Percentiles rank a stretch among this genome's conserved stretches.
Conservation (phyloP, 2,888 invertebrate species). For the Nemapogon koenigi region DNA sequence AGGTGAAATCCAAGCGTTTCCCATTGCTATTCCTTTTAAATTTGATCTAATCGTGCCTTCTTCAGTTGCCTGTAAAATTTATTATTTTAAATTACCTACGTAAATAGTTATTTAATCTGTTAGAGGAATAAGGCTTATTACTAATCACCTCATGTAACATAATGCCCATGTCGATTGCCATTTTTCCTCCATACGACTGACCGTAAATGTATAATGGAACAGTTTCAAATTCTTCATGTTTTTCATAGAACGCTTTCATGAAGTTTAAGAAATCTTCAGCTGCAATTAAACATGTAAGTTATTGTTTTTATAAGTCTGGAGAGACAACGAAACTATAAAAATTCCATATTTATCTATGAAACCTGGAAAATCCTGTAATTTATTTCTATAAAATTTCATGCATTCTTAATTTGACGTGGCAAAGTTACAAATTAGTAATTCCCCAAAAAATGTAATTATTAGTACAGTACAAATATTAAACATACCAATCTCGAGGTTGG, state of each 20-base stretch:
- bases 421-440: no score
- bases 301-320: no score
- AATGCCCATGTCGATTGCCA: conserved; percentile 84
- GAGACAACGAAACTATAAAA: no score
- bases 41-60: conserved; percentile 69
- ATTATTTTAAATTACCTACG: not conserved
- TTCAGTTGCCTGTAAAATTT: conserved; percentile 63
- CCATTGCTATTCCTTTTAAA: conserved; percentile 80
- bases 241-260: conserved; percentile 71
- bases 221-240: conserved; percentile 72
- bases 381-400: no score
- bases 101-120: not conserved
- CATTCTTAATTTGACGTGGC: no score
- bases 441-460: no score
- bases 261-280: conserved; percentile 79
- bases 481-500: conserved; percentile 50
- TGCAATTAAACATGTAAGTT: conserved; percentile 22
- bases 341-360: no score
- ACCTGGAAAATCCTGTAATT: no score
- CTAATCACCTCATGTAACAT: conserved; percentile 57
- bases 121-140: not conserved
- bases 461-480: no score
- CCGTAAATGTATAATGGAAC: conserved; percentile 85
- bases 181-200: conserved; percentile 94
- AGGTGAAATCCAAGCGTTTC: conserved; percentile 91